Evolutionary conservation across 1,140 invertebrate species (phyloP).

Genomic region (Drosophila jambulina): DNA sequence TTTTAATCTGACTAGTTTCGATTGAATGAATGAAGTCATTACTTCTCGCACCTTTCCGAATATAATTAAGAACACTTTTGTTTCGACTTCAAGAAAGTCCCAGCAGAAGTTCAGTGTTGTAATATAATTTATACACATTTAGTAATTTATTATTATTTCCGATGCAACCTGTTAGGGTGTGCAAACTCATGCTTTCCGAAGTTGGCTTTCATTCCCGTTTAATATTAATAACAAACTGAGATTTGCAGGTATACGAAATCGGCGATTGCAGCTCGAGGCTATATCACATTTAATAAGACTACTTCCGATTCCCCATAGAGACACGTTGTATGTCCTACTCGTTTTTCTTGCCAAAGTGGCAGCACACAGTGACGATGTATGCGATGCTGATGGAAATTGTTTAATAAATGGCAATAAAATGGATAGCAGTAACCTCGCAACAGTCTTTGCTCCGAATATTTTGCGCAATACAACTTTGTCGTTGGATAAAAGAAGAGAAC

Average conservation of each 20-base stretch:
- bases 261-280: constrained; percentile 92
- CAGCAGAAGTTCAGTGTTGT: background rate
- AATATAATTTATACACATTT: background rate
- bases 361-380: constrained; percentile 84
- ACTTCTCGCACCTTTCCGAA: no score
- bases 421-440: constrained; percentile 96
- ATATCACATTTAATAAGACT: constrained; percentile 93
- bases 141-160: background rate
- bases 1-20: no score
- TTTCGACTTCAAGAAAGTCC: no score
- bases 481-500: constrained; percentile 55
- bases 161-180: background rate
- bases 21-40: no score
- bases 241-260: constrained; percentile 90
- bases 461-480: constrained; percentile 90
- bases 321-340: constrained; percentile 93
- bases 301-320: constrained; percentile 93
- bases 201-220: background rate
- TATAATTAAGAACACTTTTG: no score
- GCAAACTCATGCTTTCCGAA: background rate
- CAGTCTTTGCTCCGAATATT: constrained; percentile 97
- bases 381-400: constrained; percentile 43
- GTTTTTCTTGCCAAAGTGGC: constrained; percentile 93
- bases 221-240: background rate
- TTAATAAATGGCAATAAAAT: constrained; percentile 93